phyloP scores from a whole-genome alignment of 2,797 vertebrate genomes.

The Crocodylus rhombifer region DNA sequence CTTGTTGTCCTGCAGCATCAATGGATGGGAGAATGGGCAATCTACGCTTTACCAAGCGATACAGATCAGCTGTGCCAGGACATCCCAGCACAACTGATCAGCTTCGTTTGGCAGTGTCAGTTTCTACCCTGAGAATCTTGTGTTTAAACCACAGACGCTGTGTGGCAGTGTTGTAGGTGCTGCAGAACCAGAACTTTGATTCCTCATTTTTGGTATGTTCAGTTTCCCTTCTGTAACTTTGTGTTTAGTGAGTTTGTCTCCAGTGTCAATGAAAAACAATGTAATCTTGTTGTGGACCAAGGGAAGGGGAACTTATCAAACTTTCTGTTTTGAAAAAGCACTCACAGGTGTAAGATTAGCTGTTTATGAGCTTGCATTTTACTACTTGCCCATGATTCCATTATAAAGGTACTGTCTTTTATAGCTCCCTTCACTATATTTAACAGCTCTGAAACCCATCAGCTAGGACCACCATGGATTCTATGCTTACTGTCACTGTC shows the following conservation, averaged over 20 bases:
- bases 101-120: no score
- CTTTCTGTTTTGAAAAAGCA: neutral
- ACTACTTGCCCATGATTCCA: neutral
- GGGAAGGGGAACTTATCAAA: neutral
- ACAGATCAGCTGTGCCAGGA: no score
- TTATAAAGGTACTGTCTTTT: rapidly evolving
- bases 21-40: no score
- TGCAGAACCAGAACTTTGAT: neutral
- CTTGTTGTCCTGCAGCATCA: no score
- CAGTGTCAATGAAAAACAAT: neutral
- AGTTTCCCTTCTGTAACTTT: neutral
- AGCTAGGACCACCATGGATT: neutral
- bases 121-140: neutral
- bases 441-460: neutral
- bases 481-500: neutral
- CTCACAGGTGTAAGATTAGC: neutral
- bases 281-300: rapidly evolving
- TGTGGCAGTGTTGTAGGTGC: neutral
- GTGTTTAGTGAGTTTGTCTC: neutral
- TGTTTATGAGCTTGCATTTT: neutral
- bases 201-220: neutral
- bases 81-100: no score
- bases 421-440: rapidly evolving
- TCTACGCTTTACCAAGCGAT: no score
- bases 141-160: neutral